These are phyloP conservation scores for Chloroceryle inda DNA, from an alignment of 2,797 vertebrate genomes.

Conservation along the genomic window DNA sequence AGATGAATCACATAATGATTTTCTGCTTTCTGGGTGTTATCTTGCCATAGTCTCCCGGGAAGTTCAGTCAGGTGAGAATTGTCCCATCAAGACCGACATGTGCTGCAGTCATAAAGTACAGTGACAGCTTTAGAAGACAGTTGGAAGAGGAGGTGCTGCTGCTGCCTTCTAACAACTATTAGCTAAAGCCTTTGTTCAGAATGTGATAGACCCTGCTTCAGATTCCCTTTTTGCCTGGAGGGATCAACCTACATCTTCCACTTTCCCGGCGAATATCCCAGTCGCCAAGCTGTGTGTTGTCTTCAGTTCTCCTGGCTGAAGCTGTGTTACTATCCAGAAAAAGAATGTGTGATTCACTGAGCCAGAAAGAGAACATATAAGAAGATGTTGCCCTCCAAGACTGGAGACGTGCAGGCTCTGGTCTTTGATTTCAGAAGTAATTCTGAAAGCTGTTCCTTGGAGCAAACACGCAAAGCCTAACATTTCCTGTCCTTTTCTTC, in stretches of 20 bases:
- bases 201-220: conserved; percentile 47
- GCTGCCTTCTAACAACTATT: background rate
- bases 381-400: background rate
- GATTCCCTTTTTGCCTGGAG: conserved; percentile 37
- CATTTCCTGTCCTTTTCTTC: background rate
- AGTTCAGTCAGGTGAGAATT: background rate
- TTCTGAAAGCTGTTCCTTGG: background rate
- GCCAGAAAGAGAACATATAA: background rate
- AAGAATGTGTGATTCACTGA: background rate
- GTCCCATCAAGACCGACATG: accelerated
- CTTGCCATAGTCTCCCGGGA: background rate
- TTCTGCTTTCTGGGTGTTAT: background rate
- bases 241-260: conserved; percentile 39
- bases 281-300: conserved; percentile 3
- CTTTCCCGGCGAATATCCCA: background rate
- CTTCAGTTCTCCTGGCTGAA: conserved; percentile 40
- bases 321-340: conserved; percentile 18
- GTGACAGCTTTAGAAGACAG: background rate
- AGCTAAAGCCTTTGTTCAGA: conserved; percentile 27
- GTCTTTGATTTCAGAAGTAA: background rate
- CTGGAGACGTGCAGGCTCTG: background rate
- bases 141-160: conserved; percentile 11
- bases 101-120: background rate
- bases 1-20: background rate
- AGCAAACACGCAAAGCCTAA: background rate